Evolutionary conservation across 1,140 invertebrate species (phyloP).

Genomic region (Agrypnia vestita): DNA sequence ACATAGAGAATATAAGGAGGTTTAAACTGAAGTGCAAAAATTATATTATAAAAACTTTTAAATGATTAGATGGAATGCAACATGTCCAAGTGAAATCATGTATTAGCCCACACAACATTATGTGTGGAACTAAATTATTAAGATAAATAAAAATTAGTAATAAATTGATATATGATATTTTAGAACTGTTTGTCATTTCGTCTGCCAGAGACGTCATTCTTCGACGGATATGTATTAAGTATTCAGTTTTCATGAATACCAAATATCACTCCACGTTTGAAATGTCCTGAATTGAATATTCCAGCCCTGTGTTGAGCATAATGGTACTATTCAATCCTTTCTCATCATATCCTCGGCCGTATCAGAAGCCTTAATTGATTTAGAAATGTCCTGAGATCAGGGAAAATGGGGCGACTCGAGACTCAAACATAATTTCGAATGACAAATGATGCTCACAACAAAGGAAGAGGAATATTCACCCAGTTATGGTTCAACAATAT

Average conservation of each 20-base stretch:
- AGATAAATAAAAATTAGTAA: too few relatives aligned
- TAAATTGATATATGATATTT: too few relatives aligned
- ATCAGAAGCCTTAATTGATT: constrained; percentile 1
- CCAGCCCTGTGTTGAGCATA: background rate
- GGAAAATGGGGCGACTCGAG: background rate
- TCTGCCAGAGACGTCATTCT: too few relatives aligned
- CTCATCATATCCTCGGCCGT: background rate
- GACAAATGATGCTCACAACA: constrained; percentile 8
- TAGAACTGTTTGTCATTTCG: too few relatives aligned
- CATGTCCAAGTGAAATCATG: too few relatives aligned
- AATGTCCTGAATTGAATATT: constrained; percentile 7
- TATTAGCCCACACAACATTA: too few relatives aligned
- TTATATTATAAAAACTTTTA: too few relatives aligned
- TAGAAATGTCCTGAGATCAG: constrained; percentile 15
- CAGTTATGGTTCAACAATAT: constrained; percentile 11
- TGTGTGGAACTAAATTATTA: too few relatives aligned
- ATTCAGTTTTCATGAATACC: background rate
- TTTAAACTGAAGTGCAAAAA: too few relatives aligned
- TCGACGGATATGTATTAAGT: too few relatives aligned
- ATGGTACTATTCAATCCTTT: background rate
- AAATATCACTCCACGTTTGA: constrained; percentile 5
- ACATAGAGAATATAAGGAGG: too few relatives aligned
- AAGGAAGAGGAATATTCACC: background rate
- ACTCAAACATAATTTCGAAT: background rate
- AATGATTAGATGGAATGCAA: too few relatives aligned